Evolutionary conservation across 2,888 invertebrate genomes (phyloP), one percentile per base, ranked within the genome.

Genomic region (Liposcelis brunnea): DNA sequence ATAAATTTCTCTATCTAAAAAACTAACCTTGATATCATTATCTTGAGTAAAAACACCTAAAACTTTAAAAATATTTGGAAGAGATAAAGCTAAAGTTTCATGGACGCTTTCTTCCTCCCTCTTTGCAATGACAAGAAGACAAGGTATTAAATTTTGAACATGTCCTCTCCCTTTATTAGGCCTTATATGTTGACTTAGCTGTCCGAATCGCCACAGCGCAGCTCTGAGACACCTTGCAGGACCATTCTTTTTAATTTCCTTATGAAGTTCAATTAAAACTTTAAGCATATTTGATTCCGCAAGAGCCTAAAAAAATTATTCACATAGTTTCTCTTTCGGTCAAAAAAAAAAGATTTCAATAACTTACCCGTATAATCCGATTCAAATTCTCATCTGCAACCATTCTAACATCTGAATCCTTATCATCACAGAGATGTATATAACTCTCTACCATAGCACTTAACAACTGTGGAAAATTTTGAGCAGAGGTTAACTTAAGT

Each of bases 371-470:
- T 53, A 85, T 80, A 45, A 83, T 77, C 59, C 75, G 71, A 59
- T 85, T 84, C 1, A 87, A 64, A 56, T 80, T 80, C 64, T 86
- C 86, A 59, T 85, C 83, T 36, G 83, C 83, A 43, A 77, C 75
- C 69, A 83, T 79, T 47, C 85, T 68, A 21, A 84, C 74, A 60
- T 84, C 80, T 2, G 81, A 73, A 58, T 86, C 83, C 2, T 70
- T 60, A 61, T 86, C 85, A 63, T 85, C 80, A 58, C 82, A 79
- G 45, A 80, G 66, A 35, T 71, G 66, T 43, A 86, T 63, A 49
- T 85, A 67, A 31, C 75, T 72, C 63, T 80, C 80, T 48, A 83
- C 73, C 2, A 80, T 74, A 54, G 73, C 71, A 50, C 77, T 77
- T 38, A 84, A 67, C 52, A 79, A 70, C 52, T 74, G 71, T 5